Evolutionary conservation across 2,797 vertebrate genomes (phyloP).

Genomic region (Acanthurus leucopareius): DNA sequence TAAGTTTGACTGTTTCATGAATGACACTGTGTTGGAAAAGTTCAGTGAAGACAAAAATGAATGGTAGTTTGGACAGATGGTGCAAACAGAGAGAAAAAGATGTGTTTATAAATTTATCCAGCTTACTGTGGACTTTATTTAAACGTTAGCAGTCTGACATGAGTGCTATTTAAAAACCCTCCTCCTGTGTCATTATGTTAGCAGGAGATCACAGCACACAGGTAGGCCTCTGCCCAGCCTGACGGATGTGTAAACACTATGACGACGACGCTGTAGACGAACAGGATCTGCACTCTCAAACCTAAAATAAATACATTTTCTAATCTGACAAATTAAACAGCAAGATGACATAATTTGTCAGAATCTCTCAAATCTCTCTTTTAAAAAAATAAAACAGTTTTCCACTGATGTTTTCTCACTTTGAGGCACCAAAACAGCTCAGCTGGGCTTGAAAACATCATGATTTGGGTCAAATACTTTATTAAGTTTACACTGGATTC

Average conservation of each 20-base stretch:
- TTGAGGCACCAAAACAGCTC: no score
- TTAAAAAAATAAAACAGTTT: no score
- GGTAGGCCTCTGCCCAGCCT: constrained; percentile 11
- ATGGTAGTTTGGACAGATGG: background rate
- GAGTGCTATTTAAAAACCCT: constrained; percentile 28
- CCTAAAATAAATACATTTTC: no score
- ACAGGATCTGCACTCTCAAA: background rate
- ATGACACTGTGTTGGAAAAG: no score
- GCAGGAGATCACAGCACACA: constrained; percentile 40
- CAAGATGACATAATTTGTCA: no score
- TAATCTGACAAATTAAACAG: no score
- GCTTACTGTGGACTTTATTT: background rate
- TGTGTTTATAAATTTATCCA: background rate
- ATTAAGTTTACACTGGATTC: no score
- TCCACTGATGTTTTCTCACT: no score
- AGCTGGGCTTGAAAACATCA: no score
- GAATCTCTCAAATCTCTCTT: no score
- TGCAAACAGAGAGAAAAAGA: background rate
- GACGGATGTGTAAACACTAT: constrained; percentile 29
- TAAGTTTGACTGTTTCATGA: background rate
- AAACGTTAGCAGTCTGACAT: constrained; percentile 3
- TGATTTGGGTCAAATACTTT: no score
- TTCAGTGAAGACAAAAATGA: no score
- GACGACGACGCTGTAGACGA: background rate
- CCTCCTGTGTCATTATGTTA: constrained; percentile 36